Base-by-base conservation (phyloP, 2,113 vertebrate species). In the Otis tarda region DNA sequence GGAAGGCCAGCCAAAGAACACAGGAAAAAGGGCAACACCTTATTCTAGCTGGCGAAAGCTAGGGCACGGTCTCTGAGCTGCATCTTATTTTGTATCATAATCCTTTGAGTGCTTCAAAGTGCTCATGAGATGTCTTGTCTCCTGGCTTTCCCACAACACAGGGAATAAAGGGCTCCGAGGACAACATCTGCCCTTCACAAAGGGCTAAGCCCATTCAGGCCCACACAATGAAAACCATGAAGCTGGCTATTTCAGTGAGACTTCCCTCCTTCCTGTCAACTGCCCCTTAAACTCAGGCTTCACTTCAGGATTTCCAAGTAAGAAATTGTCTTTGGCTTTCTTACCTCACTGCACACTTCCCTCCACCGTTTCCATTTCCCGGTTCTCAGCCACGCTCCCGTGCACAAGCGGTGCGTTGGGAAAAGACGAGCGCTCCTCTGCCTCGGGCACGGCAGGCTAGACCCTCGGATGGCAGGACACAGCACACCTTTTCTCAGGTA, bases 121-220 rank as follows among this genome's bases (percentile, higher is more conserved):
- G 65, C 31, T 82, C 87, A 53, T 94, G 97, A 96, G 96, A 97
- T 81, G 82, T 82, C 35, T 63, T 52, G 84, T 93, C 91, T 88
- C 77, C 47, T 69, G 52, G 94, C 95, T 97, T 98, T 97, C 98
- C 97, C 81, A 97, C 94, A 78, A 61, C 3, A 1, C 49, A 7
- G 77, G 84, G 59, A 37, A 89, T 94, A 95, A 95, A 97, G 25
- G 69, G 73, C 91, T 91, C 70, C 33, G 9, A 41, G 79, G 74
- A 91, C 94, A 96, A 95, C 83, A 95, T 67, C 75, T 92, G 83
- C 91, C 94, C 87, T 70, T 75, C 57, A 83, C 73, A 95, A 81
- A 68, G 88, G 31, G 70, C 87, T 35, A 50, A 73, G 61, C 65
- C 73, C 95, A 80, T 96, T 96, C 94, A 92, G 86, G 41, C 86